Base-by-base conservation (phyloP, 92 coral and sea anemone species). In the Montipora capitata region DNA sequence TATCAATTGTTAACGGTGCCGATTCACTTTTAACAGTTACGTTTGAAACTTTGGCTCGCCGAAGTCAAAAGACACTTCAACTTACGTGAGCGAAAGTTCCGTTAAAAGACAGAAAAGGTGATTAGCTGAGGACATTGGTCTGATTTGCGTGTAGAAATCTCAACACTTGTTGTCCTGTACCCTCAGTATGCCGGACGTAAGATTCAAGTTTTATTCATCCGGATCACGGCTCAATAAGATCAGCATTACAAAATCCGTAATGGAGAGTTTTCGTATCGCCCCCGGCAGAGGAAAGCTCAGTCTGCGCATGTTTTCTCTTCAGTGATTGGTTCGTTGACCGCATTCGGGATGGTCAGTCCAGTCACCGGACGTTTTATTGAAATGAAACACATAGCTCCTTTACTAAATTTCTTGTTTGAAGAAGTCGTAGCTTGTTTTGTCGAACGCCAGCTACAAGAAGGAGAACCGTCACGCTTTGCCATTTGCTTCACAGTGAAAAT, bases 181-280 rank as follows among this genome's bases (percentile, higher is more conserved):
- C 39, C 75, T 7, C 6, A 48, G 52, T 48, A 3, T 16, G 65
- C 74, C 85, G 85, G 85, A 81, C 67, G 58, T 69, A 12, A 14
- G 40, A 16, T 73, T 73, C 61, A 51, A 81, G 85, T 16, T 67
- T 69, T 14, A 68, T 43, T 81, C 77, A 81, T 81, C 85, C 85
- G 85, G 85, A 51, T 81, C 15, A 67, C 8, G 17, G 6, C 12
- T 68, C 67, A 54, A 81, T 81, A 74, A 63, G 77, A 81, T 80
- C 85, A 65, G 39, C 5, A 65, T 45, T 40, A 39, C 40, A 3
- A 54, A 81, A 81, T 14, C 85, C 68, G 77, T 51, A 68, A 81
- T 69, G 3, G 6, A 81, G 58, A 68, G 52, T 20, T 15, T 45
- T 73, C 61, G 39, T 16, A 39, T 54, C 77, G 57, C 85, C 48